Evolutionary conservation across 2,888 invertebrate species (phyloP).

Genomic region (Andricus quercusramuli): DNA sequence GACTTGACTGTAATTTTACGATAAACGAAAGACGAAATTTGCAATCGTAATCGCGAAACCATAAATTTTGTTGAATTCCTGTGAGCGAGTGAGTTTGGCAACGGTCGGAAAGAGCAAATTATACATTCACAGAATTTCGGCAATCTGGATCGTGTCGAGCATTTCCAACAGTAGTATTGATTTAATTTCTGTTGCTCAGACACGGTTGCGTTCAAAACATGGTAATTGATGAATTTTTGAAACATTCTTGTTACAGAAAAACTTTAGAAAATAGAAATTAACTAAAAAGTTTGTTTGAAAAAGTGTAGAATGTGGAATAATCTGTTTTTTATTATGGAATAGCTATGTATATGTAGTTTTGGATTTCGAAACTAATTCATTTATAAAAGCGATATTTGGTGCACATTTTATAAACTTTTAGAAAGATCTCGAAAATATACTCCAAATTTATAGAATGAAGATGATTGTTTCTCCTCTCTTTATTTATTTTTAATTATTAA

Average conservation of each 20-base stretch:
- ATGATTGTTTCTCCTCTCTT: neutral
- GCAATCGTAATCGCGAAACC: neutral
- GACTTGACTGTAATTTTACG: neutral
- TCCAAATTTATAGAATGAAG: neutral
- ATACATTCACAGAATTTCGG: neutral
- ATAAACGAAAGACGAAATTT: neutral
- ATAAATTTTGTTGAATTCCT: slow-evolving; percentile 1
- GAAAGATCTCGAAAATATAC: neutral
- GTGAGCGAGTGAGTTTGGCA: neutral
- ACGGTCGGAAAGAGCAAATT: neutral
- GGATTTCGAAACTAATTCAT: no score
- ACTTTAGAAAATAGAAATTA: neutral
- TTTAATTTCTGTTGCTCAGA: slow-evolving; percentile 34
- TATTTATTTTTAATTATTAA: neutral
- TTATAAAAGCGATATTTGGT: no score
- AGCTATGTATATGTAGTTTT: no score
- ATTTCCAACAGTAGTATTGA: neutral
- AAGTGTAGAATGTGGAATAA: no score
- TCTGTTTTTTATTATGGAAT: no score
- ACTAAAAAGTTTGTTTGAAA: no score
- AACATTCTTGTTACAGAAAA: neutral
- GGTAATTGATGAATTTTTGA: neutral
- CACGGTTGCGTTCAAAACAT: slow-evolving; percentile 19
- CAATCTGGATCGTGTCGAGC: neutral
- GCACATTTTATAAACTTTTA: no score